phyloP scores from a whole-genome alignment of 2,797 vertebrate species.

The Platalea minor region DNA sequence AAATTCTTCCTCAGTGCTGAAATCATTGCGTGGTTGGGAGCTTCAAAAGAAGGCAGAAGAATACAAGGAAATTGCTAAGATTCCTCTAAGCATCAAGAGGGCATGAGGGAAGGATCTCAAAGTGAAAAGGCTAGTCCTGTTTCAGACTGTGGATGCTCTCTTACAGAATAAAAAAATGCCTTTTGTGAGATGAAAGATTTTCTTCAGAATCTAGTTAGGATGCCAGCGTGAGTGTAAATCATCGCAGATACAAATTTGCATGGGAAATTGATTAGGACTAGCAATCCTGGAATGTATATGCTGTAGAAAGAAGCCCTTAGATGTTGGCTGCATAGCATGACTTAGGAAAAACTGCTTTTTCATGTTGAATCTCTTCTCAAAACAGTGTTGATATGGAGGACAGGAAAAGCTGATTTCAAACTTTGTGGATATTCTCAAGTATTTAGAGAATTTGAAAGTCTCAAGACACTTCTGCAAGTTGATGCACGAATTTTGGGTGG shows the following conservation, averaged over 20 bases:
- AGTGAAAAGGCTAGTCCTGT: neutral
- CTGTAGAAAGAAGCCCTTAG: neutral
- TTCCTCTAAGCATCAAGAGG: neutral
- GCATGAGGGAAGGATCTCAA: neutral
- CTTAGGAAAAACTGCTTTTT: neutral
- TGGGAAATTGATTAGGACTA: neutral
- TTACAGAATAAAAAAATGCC: neutral
- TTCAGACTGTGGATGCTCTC: neutral
- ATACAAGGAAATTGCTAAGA: neutral
- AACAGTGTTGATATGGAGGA: neutral
- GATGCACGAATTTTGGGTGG: neutral
- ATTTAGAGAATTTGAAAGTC: neutral
- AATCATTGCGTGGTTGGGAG: neutral
- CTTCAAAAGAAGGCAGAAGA: constrained; percentile 1
- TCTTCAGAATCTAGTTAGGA: neutral
- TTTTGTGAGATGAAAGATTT: neutral
- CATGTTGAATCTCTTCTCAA: neutral
- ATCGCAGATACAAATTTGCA: neutral
- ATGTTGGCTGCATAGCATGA: neutral
- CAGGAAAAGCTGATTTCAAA: neutral
- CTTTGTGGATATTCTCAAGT: neutral
- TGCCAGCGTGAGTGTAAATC: neutral
- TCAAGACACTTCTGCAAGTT: neutral
- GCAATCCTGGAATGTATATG: neutral
- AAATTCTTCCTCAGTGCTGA: neutral